A percentile compares a stretch with the other conserved stretches of the same genome.
Evolutionary conservation across 1,140 invertebrate genomes (phyloP).

Genomic region (Drosophila rufa): DNA sequence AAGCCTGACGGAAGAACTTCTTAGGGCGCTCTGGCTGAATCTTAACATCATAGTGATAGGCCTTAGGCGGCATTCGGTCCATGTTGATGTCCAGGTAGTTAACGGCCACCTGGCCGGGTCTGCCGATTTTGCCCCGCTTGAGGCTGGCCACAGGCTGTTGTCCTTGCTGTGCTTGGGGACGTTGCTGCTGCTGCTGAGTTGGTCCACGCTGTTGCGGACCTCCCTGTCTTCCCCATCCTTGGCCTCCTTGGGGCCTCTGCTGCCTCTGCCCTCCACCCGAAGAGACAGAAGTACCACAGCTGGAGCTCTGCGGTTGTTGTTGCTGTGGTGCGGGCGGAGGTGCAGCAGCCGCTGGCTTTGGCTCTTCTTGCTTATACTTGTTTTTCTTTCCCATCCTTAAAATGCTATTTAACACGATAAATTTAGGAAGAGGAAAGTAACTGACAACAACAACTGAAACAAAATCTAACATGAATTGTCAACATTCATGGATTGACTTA

Average conservation of each 20-base stretch:
- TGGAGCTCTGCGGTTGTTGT: slow-evolving; percentile 22
- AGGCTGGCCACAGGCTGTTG: slow-evolving; percentile 35
- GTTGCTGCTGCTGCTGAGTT: too few relatives aligned
- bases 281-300: slow-evolving; percentile 8
- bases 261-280: too few relatives aligned
- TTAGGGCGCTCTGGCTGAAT: slow-evolving; percentile 86
- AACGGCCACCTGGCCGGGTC: slow-evolving; percentile 85
- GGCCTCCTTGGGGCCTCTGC: too few relatives aligned
- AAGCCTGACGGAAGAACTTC: slow-evolving; percentile 83
- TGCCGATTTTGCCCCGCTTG: slow-evolving; percentile 85
- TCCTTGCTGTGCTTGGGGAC: too few relatives aligned
- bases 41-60: slow-evolving; percentile 87
- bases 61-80: slow-evolving; percentile 78
- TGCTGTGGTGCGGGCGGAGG: slow-evolving; percentile 14
- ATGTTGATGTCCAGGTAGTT: slow-evolving; percentile 87
- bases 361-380: slow-evolving; percentile 23
- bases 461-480: too few relatives aligned
- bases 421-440: background rate
- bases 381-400: slow-evolving; percentile 51
- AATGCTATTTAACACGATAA: background rate
- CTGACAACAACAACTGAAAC: too few relatives aligned
- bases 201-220: too few relatives aligned
- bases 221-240: too few relatives aligned
- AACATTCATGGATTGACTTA: too few relatives aligned
- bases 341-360: slow-evolving; percentile 1